Base-by-base conservation (phyloP, 2,113 vertebrate genomes). In the Lota lota region DNA sequence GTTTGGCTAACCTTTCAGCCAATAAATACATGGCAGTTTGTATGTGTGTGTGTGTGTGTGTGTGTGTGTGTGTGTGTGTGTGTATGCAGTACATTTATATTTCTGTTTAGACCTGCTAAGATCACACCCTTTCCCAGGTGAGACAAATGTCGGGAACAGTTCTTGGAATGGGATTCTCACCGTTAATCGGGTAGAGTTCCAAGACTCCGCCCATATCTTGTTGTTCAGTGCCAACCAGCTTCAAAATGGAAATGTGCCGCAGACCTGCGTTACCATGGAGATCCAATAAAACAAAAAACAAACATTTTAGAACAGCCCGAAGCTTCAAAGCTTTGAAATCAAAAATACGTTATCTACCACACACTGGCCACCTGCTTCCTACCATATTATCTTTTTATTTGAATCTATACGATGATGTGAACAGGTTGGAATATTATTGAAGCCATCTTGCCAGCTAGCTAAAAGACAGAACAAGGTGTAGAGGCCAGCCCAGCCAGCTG, bases 161-260 rank as follows among this genome's bases (percentile, higher is more conserved):
- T 7, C 56, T 7, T 57, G 16, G 18, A 19, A 57, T n/a, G 15
- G 21, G 59, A 14, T 21, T 62, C 92, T 95, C 89, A 99, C 97
- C 97, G 4, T 99, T 99, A 83, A 99, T 98, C 1, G 97, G 96
- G 73, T 96, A 99, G 5, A 99, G 83, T 75, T 99, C 97, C 88
- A 99, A 79, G 72, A 97, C 94, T 59, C 97, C 97, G 16, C 94
- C 94, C 82, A 92, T 92, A 28, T 95, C 91, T 24, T 88, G 81
- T 18, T 88, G 75, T 57, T 96, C 94, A 0, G 93, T 83, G 1
- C 97, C 97, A 60, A 94, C 86, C 84, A 99, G 76, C 85, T 97
- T 99, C 79, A 99, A 91, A 69, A 99, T 77, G 28, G 96, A 95
- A 69, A 99, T 94, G 76, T 99, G 97, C 47, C 97, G 93, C 77